phyloP scores from a whole-genome alignment of 1,140 invertebrate species.

The Drosophila burlai region DNA sequence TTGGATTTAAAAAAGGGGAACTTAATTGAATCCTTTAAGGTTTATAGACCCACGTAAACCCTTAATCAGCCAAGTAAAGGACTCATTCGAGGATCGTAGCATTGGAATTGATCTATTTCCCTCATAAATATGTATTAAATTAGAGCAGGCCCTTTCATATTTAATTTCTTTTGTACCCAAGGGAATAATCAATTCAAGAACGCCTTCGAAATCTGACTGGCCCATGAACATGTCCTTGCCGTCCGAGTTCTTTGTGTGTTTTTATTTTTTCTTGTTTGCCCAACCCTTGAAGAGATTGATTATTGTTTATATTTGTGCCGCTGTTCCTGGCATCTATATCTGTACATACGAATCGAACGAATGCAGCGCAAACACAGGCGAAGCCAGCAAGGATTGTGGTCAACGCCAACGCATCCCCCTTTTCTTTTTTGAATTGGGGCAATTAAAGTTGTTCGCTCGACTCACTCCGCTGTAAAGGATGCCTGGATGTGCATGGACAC shows the following conservation, averaged over 20 bases:
- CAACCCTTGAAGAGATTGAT: constrained; percentile 81
- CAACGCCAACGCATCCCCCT: constrained; percentile 51
- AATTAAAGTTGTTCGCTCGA: constrained; percentile 73
- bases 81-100: constrained; percentile 11
- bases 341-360: constrained; percentile 34
- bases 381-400: constrained; percentile 63
- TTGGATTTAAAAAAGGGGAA: not conserved
- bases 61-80: not conserved
- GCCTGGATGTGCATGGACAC: constrained; percentile 47
- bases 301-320: constrained; percentile 81
- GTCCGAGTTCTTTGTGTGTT: constrained; percentile 58
- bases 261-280: constrained; percentile 65
- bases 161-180: constrained; percentile 37
- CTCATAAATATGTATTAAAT: constrained; percentile 81
- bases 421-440: constrained; percentile 73
- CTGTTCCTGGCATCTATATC: constrained; percentile 27
- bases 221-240: constrained; percentile 69
- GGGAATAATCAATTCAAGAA: constrained; percentile 80
- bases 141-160: constrained; percentile 43
- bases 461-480: constrained; percentile 62
- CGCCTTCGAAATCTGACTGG: constrained; percentile 56
- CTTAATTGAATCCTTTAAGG: too few relatives aligned
- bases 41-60: not conserved
- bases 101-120: constrained; percentile 61
- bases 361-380: constrained; percentile 77